phyloP scores from a whole-genome alignment of 35 echinoderm and acorn worm species.

The Ophiothrix spiculata region DNA sequence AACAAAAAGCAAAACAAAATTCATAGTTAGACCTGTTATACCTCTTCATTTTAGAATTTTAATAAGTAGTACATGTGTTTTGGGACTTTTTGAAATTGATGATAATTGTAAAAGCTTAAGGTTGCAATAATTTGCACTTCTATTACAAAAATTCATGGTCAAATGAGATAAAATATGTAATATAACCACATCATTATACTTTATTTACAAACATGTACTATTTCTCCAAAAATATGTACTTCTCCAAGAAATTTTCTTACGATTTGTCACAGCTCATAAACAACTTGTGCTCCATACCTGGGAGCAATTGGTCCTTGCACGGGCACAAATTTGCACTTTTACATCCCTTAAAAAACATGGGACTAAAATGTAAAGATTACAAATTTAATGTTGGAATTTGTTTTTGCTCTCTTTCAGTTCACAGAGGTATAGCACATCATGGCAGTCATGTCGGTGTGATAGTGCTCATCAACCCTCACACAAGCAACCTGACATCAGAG shows the following conservation, averaged over 20 bases:
- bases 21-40: no score
- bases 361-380: not conserved
- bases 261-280: not conserved
- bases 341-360: not conserved
- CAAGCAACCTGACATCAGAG: not conserved
- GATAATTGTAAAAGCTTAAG: no score
- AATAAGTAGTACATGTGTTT: no score
- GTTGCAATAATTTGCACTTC: no score
- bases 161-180: no score
- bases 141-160: no score
- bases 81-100: no score
- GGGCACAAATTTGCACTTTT: no score
- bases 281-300: not conserved
- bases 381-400: not conserved
- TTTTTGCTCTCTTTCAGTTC: constrained; percentile 60
- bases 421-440: constrained; percentile 52
- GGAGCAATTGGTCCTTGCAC: not conserved
- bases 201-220: not conserved
- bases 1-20: no score
- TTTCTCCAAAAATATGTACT: not conserved
- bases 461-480: constrained; percentile 75
- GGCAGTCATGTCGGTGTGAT: constrained; percentile 72
- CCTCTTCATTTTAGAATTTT: no score
- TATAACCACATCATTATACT: no score
- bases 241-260: not conserved